Evolutionary conservation across 1,140 invertebrate genomes (phyloP), one percentile per base, ranked within the genome.

Genomic region (Diachasmimorpha longicaudata): DNA sequence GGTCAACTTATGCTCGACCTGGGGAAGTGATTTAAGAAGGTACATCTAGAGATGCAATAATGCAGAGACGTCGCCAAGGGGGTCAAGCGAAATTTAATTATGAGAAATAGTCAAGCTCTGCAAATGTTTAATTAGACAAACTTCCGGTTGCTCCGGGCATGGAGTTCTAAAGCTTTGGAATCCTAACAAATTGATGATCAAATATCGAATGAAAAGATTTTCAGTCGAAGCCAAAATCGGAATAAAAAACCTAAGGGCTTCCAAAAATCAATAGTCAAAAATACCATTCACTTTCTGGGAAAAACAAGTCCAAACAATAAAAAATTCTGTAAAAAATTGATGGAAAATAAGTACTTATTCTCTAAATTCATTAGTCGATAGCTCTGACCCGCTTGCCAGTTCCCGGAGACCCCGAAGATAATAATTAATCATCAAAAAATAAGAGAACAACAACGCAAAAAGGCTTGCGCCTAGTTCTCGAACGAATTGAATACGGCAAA

Each of bases 1-100:
- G 83, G 77, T 84, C 81, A 83, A 63, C 58, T 63, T 14, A 11
- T 63, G 6, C 14, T 80, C 74, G 58, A 69, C 48, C 67, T 55
- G 37, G 31, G 13, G 8, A 11, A 58, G 25, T 66, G 31, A 31
- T 42, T 67, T 25, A 31, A 23, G 19, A 6, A 31, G 31, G 44
- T 66, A 2, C 23, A 55, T 25, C 68, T 19, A 46, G 67, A 46
- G 42, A 73, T 44, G 48, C 42, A 37, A 44, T 66, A 67, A 36
- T 42, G 58, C n/a, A 36, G 25, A 9, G 6, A 19, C 46, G 23
- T 16, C 23, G 48, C 48, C 52, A 66, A 75, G 8, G 21, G 23
- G 68, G 74, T 70, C 74, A 76, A 52, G 39, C 21, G 36, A 37
- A 19, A 55, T n/a, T 39, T 25, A 39, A 25, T 44, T n/a, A 52